Evolutionary conservation across 2,888 invertebrate genomes (phyloP).

Genomic region (Lycocerus yunnanus): DNA sequence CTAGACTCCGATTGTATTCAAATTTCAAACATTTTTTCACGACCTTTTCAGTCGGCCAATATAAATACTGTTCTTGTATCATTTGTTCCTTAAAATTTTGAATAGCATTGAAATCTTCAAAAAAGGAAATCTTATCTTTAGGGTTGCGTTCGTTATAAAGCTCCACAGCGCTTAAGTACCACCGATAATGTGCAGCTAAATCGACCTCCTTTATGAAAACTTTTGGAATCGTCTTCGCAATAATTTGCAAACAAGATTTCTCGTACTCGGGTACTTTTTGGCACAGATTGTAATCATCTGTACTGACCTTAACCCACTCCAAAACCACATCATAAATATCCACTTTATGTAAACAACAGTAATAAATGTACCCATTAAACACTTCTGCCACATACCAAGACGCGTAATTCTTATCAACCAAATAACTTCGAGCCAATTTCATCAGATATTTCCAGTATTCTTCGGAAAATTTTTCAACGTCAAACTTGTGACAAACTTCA

Average conservation of each 20-base stretch:
- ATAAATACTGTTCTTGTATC: neutral
- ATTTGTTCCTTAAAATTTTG: neutral
- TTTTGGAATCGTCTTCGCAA: conserved; percentile 2
- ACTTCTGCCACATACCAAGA: neutral
- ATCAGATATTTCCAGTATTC: conserved; percentile 15
- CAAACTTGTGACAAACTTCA: neutral
- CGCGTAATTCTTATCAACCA: neutral
- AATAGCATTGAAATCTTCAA: neutral
- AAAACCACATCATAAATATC: conserved; percentile 4
- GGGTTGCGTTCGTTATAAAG: conserved; percentile 10
- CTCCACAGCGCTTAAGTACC: neutral
- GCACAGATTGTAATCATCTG: neutral
- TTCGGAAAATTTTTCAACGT: conserved; percentile 1
- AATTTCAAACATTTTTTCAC: neutral
- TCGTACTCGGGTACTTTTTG: conserved; percentile 1
- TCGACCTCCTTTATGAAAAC: neutral
- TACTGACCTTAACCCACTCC: neutral
- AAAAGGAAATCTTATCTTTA: neutral
- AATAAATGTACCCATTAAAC: neutral
- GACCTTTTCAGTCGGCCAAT: neutral
- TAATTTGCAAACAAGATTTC: conserved; percentile 10
- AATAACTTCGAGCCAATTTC: neutral
- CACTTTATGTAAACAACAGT: conserved; percentile 1
- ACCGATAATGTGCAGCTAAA: neutral
- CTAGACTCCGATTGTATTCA: neutral